Base-by-base conservation (phyloP, 2,797 vertebrate genomes). In the Myioborus miniatus region DNA sequence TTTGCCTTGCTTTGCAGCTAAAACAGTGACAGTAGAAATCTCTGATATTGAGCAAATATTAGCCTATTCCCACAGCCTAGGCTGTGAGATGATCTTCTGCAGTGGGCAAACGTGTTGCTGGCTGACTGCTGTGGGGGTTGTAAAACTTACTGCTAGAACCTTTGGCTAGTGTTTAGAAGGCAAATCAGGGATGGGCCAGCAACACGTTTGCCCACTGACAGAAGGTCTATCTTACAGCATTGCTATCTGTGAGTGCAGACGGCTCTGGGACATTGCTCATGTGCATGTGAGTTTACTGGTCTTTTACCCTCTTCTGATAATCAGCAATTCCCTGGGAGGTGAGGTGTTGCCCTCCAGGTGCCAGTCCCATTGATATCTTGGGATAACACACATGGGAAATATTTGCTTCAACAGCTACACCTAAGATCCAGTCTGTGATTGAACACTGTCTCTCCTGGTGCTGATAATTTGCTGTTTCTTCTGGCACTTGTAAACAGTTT, bases 41-140 rank as follows among this genome's bases (percentile, higher is more conserved):
- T 39, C 37, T 0, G 0, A 5, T 13, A 27, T 4, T 7, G 15
- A 65, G 29, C 5, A 68, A 76, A 15, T 64, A 56, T 2, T 41
- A 24, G 7, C 14, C 20, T 22, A 3, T 37, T 87, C 37, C 37
- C 37, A 37, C 37, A 37, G 37, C 37, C 37, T 37, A 37, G 37
- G 37, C 37, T 37, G 37, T 37, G 37, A 37, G 37, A 37, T 37
- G 37, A 37, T 12, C 37, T 37, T 37, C 37, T 37, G 37, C 37
- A 37, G 37, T 37, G 37, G 37, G 37, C 37, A 37, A 37, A 37
- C 12, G 6, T 37, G 37, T 37, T 12, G 12, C 52, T 65, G 47
- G 14, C 6, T 83, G 47, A 44, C 21, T 29, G 3, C 16, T 1
- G 2, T 6, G 7, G 7, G 13, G 3, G 12, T 27, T 71, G 17